A percentile compares a stretch with the other conserved stretches of the same genome.
Conservation (phyloP, 2,113 vertebrate species). For the Ctenodactylus gundi region DNA sequence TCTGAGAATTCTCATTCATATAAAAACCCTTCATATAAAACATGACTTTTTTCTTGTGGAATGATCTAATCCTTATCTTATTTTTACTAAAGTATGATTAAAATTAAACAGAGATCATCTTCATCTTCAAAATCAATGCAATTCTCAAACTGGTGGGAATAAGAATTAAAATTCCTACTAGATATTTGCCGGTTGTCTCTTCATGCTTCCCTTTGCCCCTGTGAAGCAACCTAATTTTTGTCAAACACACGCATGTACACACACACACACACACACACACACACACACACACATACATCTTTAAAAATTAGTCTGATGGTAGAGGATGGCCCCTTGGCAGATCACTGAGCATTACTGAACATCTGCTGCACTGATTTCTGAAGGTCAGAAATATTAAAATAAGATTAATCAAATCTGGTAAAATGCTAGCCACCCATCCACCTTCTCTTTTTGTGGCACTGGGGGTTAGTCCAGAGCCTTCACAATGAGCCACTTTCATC, state of each 20-base stretch:
- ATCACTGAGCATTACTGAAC: not conserved
- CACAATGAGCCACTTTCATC: too few relatives aligned
- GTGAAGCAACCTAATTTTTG: not conserved
- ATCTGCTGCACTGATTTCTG: not conserved
- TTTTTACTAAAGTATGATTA: not conserved
- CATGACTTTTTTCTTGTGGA: not conserved
- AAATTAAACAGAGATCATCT: not conserved
- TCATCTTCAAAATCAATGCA: not conserved
- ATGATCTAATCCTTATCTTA: not conserved
- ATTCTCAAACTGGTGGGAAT: not conserved
- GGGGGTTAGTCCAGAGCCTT: too few relatives aligned
- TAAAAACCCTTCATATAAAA: slow-evolving; percentile 7
- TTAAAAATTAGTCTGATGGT: slow-evolving; percentile 13
- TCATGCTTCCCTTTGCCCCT: not conserved
- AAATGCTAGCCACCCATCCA: too few relatives aligned
- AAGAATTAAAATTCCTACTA: not conserved
- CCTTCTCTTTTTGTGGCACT: too few relatives aligned
- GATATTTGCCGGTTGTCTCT: not conserved
- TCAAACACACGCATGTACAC: not conserved
- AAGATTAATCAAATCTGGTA: not conserved
- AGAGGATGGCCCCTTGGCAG: not conserved
- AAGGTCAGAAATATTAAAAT: slow-evolving; percentile 27
- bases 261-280: not conserved
- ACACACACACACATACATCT: not conserved
- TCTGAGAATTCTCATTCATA: not conserved